Conservation (phyloP, 1,140 invertebrate species). For the Euglossa dilemma region DNA sequence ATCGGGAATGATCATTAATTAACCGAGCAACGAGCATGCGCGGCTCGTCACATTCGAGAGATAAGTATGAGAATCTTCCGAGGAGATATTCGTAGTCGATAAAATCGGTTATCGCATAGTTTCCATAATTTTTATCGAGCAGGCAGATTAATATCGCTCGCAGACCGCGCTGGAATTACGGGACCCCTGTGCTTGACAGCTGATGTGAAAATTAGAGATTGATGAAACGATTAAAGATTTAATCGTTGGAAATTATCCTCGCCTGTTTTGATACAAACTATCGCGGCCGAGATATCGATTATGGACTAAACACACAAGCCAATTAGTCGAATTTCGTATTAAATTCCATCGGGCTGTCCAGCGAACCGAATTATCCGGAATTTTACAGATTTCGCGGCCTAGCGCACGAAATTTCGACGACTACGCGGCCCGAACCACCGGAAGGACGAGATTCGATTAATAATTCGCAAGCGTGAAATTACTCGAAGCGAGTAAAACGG, state of each 20-base stretch:
- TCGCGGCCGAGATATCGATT: background rate
- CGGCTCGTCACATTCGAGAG: background rate
- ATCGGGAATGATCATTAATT: background rate
- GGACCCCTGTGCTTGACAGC: background rate
- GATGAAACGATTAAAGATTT: background rate
- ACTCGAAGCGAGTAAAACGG: background rate
- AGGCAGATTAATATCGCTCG: background rate
- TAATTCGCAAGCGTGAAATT: constrained; percentile 11
- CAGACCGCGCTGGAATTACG: background rate
- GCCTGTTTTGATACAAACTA: background rate
- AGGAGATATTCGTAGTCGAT: background rate
- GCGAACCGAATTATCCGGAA: background rate
- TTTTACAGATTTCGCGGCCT: background rate
- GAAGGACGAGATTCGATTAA: constrained; percentile 6
- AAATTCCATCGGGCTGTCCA: background rate
- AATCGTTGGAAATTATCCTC: background rate
- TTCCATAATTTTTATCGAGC: background rate
- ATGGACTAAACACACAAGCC: too few relatives aligned
- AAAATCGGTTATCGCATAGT: background rate
- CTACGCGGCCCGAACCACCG: too few relatives aligned
- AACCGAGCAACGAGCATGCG: too few relatives aligned
- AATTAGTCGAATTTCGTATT: background rate
- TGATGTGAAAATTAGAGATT: background rate
- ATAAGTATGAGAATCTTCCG: background rate
- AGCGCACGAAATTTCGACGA: background rate